Percentiles rank a stretch among this genome's conserved stretches.
phyloP scores from a whole-genome alignment of 2,888 invertebrate genomes.

The Amphipoea oculea region DNA sequence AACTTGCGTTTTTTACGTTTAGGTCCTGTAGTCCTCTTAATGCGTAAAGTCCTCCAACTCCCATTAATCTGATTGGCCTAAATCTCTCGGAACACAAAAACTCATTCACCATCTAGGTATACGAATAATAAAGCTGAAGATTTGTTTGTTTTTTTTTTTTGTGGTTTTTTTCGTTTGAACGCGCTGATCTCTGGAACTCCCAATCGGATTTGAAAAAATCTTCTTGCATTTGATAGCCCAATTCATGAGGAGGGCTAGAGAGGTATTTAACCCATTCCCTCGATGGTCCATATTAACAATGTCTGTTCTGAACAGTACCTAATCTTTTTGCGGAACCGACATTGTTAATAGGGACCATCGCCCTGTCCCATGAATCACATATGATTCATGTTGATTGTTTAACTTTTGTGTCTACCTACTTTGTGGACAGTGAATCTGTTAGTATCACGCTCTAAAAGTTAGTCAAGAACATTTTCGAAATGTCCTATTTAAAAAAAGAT shows the following conservation, averaged over 20 bases:
- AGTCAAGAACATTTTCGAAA: too few species aligned
- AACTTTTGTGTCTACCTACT: too few species aligned
- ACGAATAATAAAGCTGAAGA: background rate
- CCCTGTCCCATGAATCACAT: too few species aligned
- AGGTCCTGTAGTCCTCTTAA: too few species aligned
- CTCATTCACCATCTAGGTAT: background rate
- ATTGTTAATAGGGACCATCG: too few species aligned
- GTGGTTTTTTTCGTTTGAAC: background rate
- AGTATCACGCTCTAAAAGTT: background rate
- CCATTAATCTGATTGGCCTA: background rate
- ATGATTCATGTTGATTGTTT: too few species aligned
- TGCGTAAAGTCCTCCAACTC: background rate
- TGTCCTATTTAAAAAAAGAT: too few species aligned
- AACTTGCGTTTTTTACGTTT: too few species aligned
- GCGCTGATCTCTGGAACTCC: background rate
- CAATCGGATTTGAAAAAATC: background rate
- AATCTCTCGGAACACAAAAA: background rate
- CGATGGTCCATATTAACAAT: too few species aligned
- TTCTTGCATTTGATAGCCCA: background rate
- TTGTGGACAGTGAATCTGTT: too few species aligned
- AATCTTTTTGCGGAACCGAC: too few species aligned
- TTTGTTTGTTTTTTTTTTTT: background rate
- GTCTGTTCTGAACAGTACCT: too few species aligned
- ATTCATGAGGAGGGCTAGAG: background rate
- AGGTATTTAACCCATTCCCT: background rate